Conservation (phyloP, 1,140 invertebrate species). For the Armadillidium nasatum region DNA sequence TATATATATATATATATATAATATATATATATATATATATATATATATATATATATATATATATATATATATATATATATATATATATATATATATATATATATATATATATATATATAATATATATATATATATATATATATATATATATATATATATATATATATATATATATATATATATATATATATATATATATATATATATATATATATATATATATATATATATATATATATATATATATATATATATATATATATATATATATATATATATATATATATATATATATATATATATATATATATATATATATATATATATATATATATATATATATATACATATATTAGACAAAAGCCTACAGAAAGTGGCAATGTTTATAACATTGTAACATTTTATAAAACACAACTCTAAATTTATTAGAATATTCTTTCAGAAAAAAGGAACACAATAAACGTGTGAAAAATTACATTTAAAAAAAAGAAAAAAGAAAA, state of each 20-base stretch:
- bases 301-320: background rate
- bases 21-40: background rate
- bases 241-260: background rate
- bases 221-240: background rate
- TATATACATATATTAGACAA: too few relatives aligned
- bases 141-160: slow-evolving; percentile 10
- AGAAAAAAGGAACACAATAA: too few relatives aligned
- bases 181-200: slow-evolving; percentile 11
- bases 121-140: background rate
- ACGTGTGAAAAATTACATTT: too few relatives aligned
- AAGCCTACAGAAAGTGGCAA: too few relatives aligned
- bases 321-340: slow-evolving; percentile 1
- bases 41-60: background rate
- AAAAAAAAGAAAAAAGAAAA: too few relatives aligned
- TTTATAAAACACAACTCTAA: too few relatives aligned
- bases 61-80: slow-evolving; percentile 15
- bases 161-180: slow-evolving; percentile 12
- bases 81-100: slow-evolving; percentile 8
- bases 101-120: background rate
- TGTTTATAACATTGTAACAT: too few relatives aligned
- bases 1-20: background rate
- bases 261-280: slow-evolving; percentile 16
- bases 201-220: background rate
- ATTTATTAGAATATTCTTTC: too few relatives aligned
- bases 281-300: too few relatives aligned